A percentile compares a stretch with the other conserved stretches of the same genome.
Conservation (phyloP, 2,797 vertebrate genomes). For the Galago senegalensis region DNA sequence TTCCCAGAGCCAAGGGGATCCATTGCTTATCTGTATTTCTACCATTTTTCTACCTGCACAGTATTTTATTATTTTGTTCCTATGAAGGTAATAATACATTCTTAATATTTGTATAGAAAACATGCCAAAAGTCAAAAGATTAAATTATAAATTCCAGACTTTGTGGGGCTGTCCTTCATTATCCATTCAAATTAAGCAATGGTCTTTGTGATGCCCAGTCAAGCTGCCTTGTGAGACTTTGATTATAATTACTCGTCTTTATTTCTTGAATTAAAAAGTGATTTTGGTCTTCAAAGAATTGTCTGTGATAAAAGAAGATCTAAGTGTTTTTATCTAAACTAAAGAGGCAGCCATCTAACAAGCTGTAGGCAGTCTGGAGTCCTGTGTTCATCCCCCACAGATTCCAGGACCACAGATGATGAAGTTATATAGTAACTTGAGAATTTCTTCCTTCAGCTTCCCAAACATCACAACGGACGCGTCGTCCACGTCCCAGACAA, state of each 20-base stretch:
- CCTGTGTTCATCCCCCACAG: background rate
- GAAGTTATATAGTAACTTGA: conserved; percentile 52
- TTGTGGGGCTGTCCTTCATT: background rate
- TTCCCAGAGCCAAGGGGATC: background rate
- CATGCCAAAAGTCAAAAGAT: background rate
- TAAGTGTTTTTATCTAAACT: background rate
- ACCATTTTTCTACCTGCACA: background rate
- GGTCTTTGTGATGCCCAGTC: background rate
- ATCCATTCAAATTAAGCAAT: conserved; percentile 29
- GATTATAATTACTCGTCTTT: background rate
- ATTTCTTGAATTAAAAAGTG: conserved; percentile 45
- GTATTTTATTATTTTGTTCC: conserved; percentile 44
- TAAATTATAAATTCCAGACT: conserved; percentile 14
- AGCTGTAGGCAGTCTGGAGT: background rate
- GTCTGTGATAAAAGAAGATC: conserved; percentile 7
- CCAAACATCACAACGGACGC: conserved; percentile 53
- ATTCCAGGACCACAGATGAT: conserved; percentile 8
- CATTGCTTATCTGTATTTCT: background rate
- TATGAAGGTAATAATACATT: background rate
- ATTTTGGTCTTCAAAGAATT: conserved; percentile 62
- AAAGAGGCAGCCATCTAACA: conserved; percentile 27
- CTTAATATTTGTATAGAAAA: conserved; percentile 36
- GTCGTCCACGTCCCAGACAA: conserved; percentile 64
- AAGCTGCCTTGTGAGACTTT: background rate
- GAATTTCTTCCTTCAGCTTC: conserved; percentile 76